phyloP scores from a whole-genome alignment of 2,888 invertebrate species.

The Stenodema calcarata region DNA sequence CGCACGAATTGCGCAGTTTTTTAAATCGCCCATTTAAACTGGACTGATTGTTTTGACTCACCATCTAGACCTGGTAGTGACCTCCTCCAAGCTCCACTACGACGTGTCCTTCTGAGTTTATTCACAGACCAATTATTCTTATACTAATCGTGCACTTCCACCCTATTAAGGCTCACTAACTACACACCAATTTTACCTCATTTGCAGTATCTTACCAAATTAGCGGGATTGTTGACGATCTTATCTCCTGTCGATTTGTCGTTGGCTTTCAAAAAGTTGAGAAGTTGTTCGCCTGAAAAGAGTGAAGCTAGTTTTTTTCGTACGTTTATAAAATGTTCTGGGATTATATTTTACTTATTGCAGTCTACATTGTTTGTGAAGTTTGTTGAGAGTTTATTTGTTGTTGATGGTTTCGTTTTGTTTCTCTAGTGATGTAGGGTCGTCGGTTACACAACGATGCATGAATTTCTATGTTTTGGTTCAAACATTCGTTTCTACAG shows the following conservation, averaged over 20 bases:
- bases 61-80: no score
- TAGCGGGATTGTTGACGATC: neutral
- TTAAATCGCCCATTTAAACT: no score
- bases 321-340: neutral
- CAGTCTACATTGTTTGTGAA: neutral
- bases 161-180: neutral
- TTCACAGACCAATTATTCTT: no score
- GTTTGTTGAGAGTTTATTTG: neutral
- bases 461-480: no score
- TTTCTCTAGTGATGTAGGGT: no score
- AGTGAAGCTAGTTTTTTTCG: neutral
- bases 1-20: no score
- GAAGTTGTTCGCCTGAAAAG: slow-evolving; percentile 20
- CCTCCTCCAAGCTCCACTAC: no score
- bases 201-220: neutral
- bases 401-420: no score
- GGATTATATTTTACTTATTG: neutral
- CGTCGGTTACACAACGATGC: no score
- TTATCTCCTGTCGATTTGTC: neutral
- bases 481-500: no score
- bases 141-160: no score
- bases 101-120: neutral
- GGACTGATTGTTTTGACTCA: no score
- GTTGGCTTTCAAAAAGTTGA: slow-evolving; percentile 2
- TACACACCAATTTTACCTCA: neutral